Evolutionary conservation across 37 sponge, comb jelly and placozoan species (phyloP).

Genomic region (Aplysina aerophoba): DNA sequence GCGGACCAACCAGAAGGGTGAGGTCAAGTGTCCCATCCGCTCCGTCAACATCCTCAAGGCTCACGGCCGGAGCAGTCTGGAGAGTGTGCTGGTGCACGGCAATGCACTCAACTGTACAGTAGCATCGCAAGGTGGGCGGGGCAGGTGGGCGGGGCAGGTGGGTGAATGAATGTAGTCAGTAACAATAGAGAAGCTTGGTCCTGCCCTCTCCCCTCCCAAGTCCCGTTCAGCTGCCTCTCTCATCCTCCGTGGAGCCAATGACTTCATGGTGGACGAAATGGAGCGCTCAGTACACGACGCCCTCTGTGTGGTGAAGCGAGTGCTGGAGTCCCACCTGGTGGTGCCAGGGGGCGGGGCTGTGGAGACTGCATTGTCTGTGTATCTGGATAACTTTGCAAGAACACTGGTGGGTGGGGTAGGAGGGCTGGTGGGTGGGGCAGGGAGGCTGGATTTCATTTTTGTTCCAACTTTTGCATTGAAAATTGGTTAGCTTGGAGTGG

Average conservation of each 20-base stretch:
- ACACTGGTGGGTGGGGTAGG: conserved; percentile 64
- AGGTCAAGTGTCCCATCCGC: conserved; percentile 92
- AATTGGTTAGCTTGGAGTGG: too few species aligned
- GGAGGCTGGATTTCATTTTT: too few species aligned
- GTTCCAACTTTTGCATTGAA: too few species aligned
- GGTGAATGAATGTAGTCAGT: too few species aligned
- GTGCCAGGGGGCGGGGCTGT: conserved; percentile 98
- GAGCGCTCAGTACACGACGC: conserved; percentile 97
- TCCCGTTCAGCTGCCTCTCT: conserved; percentile 88
- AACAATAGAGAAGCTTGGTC: too few species aligned
- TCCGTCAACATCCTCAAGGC: conserved; percentile 96
- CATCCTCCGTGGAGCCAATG: conserved; percentile 97
- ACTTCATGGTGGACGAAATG: conserved; percentile 99
- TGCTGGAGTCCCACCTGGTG: conserved; percentile 91
- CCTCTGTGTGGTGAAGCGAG: conserved; percentile 96
- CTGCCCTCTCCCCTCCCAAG: conserved; percentile 50
- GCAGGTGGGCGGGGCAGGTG: conserved; percentile 85
- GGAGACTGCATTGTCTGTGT: conserved; percentile 97
- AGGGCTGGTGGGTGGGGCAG: too few species aligned
- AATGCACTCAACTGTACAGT: conserved; percentile 99
- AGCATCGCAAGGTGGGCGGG: conserved; percentile 92
- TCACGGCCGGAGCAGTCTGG: conserved; percentile 86
- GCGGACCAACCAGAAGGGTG: conserved; percentile 90
- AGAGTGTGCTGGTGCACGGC: conserved; percentile 92
- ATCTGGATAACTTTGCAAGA: conserved; percentile 92